These are phyloP conservation scores for Tipula lateralis DNA, from an alignment of 2,888 invertebrate genomes.

Conservation along the genomic window DNA sequence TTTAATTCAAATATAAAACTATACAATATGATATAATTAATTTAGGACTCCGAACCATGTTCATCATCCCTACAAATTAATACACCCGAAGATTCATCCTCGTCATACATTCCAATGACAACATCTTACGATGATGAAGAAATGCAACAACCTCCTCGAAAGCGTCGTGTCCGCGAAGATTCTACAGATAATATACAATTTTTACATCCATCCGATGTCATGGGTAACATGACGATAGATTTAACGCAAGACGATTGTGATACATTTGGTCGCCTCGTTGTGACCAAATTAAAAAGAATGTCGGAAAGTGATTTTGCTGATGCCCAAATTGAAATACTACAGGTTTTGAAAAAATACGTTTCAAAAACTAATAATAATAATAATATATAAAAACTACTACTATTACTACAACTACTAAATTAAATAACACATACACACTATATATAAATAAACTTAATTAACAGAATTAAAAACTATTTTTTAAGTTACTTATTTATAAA, in stretches of 20 bases:
- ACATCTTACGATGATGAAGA: constrained; percentile 20
- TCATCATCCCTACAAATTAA: constrained; percentile 26
- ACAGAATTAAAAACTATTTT: constrained; percentile 24
- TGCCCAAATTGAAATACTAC: constrained; percentile 28
- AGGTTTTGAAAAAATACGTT: constrained; percentile 28
- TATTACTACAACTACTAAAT: neutral
- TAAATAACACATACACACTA: constrained; percentile 25
- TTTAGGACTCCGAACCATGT: constrained; percentile 27
- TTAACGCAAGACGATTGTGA: constrained; percentile 28
- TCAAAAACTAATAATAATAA: constrained; percentile 25
- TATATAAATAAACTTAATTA: neutral
- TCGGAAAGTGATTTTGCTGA: constrained; percentile 26
- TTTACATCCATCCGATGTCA: constrained; percentile 29
- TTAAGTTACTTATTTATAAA: constrained; percentile 25
- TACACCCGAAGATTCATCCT: constrained; percentile 27
- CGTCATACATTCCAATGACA: constrained; percentile 28
- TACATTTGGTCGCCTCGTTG: constrained; percentile 27
- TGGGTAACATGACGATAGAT: constrained; percentile 28
- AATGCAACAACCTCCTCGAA: neutral
- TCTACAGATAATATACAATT: constrained; percentile 29
- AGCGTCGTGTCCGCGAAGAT: constrained; percentile 26
- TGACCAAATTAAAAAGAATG: constrained; percentile 29
- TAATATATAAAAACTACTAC: constrained; percentile 3
- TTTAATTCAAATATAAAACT: neutral
- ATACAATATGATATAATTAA: neutral